Percentiles rank a stretch among this genome's conserved stretches.
These are phyloP conservation scores for Lasioglossum morio DNA, from an alignment of 2,888 invertebrate genomes.

Conservation along the genomic window DNA sequence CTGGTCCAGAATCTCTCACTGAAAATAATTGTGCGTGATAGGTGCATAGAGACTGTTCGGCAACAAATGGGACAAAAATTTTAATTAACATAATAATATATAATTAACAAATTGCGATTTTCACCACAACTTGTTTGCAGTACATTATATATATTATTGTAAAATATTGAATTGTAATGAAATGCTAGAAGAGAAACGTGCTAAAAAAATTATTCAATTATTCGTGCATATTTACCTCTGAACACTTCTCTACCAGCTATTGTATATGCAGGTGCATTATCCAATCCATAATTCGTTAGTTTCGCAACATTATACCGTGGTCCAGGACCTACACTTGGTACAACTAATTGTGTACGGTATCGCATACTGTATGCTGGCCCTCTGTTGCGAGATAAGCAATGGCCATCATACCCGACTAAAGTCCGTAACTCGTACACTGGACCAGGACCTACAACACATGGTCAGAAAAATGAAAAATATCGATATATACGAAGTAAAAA, in stretches of 20 bases:
- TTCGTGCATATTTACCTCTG: conserved; percentile 55
- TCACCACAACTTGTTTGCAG: too few relatives aligned
- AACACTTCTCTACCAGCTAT: conserved; percentile 83
- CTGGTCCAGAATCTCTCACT: conserved; percentile 85
- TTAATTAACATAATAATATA: too few relatives aligned
- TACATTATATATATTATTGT: too few relatives aligned
- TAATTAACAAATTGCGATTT: too few relatives aligned
- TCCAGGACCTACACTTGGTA: conserved; percentile 83
- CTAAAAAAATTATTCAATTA: neutral
- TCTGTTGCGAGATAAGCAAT: conserved; percentile 88
- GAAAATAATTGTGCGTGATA: neutral
- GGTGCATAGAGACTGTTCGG: neutral
- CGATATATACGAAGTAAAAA: too few relatives aligned
- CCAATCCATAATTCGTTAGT: conserved; percentile 84
- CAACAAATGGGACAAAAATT: too few relatives aligned
- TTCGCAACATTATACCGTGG: conserved; percentile 86
- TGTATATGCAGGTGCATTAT: conserved; percentile 86
- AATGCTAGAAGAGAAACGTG: neutral
- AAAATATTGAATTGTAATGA: neutral
- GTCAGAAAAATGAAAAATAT: too few relatives aligned
- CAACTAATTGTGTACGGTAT: conserved; percentile 60
- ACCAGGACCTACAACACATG: conserved; percentile 87
- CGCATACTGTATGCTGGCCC: conserved; percentile 89
- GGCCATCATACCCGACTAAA: conserved; percentile 87
- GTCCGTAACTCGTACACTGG: conserved; percentile 88